phyloP scores from a whole-genome alignment of 2,888 invertebrate species.

The Metallyticus violacea region DNA sequence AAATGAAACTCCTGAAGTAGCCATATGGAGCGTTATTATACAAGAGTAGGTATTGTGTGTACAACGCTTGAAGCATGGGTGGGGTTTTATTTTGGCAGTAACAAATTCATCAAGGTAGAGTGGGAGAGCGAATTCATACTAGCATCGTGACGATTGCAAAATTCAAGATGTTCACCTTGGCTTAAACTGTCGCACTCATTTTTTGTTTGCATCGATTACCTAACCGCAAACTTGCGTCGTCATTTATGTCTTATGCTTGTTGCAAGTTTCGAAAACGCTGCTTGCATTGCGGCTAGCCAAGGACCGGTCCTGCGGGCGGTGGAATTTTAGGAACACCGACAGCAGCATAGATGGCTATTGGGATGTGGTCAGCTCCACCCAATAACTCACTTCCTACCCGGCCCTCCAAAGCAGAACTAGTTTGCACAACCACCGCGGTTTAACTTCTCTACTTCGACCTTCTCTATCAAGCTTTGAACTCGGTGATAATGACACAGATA shows the following conservation, averaged over 20 bases:
- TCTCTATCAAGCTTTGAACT: background rate
- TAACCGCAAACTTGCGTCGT: background rate
- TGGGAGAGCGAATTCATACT: background rate
- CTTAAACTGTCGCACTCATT: background rate
- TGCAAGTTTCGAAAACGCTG: background rate
- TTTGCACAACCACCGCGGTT: background rate
- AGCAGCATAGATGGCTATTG: too few relatives aligned
- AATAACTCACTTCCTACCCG: background rate
- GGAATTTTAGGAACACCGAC: too few relatives aligned
- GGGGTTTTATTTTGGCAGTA: background rate
- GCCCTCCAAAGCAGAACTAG: background rate
- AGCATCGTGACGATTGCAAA: background rate
- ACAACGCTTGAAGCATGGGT: background rate
- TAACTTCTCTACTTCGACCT: background rate
- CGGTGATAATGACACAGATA: background rate
- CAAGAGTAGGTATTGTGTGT: too few relatives aligned
- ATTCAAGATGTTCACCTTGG: background rate
- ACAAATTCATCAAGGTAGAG: background rate
- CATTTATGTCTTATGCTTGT: too few relatives aligned
- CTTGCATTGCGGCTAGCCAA: background rate
- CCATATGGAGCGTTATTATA: too few relatives aligned
- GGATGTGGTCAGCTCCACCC: background rate
- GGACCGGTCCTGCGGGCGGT: background rate
- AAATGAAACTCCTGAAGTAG: too few relatives aligned
- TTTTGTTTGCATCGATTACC: background rate